Percentiles rank a stretch among this genome's conserved stretches.
Conservation (phyloP, 2,888 invertebrate genomes). For the Laspeyria flexula region DNA sequence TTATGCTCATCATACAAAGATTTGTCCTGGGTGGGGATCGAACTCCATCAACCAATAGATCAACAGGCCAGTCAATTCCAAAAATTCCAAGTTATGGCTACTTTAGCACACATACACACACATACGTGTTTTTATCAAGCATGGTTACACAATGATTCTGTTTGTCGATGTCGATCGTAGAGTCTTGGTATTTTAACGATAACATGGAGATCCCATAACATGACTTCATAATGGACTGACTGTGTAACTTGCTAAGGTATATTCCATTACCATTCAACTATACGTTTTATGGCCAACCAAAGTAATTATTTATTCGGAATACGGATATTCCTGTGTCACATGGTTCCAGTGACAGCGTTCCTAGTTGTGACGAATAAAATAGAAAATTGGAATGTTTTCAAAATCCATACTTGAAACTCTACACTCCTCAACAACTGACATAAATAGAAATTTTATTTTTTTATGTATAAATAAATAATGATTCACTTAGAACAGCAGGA, state of each 20-base stretch:
- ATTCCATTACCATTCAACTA: neutral
- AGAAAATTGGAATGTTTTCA: constrained; percentile 3
- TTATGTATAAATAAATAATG: neutral
- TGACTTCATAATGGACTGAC: constrained; percentile 10
- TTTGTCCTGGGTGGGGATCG: no score
- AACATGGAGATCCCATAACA: constrained; percentile 14
- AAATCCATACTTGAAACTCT: neutral
- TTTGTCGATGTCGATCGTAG: constrained; percentile 21
- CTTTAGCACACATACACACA: constrained; percentile 8
- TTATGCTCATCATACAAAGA: no score
- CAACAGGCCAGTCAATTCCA: no score
- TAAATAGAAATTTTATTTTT: neutral
- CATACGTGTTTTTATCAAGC: constrained; percentile 9
- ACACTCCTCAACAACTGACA: neutral
- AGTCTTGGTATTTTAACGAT: constrained; percentile 17
- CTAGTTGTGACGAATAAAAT: neutral
- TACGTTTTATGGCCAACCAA: neutral
- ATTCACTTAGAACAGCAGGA: neutral
- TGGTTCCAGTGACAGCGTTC: neutral
- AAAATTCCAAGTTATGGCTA: constrained; percentile 19
- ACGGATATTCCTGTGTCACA: neutral
- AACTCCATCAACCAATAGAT: no score
- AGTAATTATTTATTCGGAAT: constrained; percentile 1
- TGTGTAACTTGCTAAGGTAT: constrained; percentile 3
- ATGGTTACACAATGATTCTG: constrained; percentile 20